These are phyloP conservation scores for Siphonodentalium dalli DNA, from an alignment of 2,888 invertebrate genomes.

Conservation along the genomic window DNA sequence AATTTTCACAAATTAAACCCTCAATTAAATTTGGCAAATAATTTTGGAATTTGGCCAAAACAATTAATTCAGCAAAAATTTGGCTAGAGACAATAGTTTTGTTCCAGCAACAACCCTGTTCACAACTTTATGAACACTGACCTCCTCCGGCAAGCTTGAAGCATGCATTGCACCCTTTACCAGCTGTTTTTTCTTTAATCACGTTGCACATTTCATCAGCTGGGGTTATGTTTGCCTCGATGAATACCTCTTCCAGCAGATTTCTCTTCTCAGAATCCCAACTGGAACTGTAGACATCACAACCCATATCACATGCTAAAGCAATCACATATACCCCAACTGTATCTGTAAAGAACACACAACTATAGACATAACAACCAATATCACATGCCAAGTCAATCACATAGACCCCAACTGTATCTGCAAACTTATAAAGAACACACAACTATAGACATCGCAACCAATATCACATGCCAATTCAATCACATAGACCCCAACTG, in stretches of 20 bases:
- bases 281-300: constrained; percentile 34
- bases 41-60: too few relatives aligned
- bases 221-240: constrained; percentile 29
- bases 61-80: too few relatives aligned
- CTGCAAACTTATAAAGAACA: constrained; percentile 32
- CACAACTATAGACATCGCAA: constrained; percentile 33
- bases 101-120: not conserved
- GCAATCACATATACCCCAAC: constrained; percentile 36
- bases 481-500: constrained; percentile 35
- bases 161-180: constrained; percentile 37
- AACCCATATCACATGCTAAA: constrained; percentile 29
- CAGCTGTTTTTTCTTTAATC: constrained; percentile 33
- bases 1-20: too few relatives aligned
- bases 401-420: constrained; percentile 36
- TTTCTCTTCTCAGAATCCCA: constrained; percentile 36
- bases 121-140: constrained; percentile 16
- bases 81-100: too few relatives aligned
- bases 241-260: constrained; percentile 32
- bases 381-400: constrained; percentile 30
- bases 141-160: constrained; percentile 34
- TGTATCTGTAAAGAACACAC: constrained; percentile 33
- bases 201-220: constrained; percentile 26
- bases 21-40: too few relatives aligned
- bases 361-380: constrained; percentile 34
- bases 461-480: constrained; percentile 30